Evolutionary conservation across 1,140 invertebrate species (phyloP).

Genomic region (Telenomus remus): DNA sequence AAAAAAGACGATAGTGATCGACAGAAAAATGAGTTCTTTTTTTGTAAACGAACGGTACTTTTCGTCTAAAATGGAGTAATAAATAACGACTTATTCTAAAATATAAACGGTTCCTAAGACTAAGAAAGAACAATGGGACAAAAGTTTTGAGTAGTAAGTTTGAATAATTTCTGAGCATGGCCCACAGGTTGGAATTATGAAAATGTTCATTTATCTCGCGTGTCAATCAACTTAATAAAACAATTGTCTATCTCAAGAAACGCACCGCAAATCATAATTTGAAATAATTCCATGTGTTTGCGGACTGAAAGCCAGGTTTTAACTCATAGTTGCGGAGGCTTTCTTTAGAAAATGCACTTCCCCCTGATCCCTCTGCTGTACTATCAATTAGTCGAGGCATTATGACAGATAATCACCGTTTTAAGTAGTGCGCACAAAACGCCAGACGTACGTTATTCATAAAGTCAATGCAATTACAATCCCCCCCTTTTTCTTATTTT

Average conservation of each 20-base stretch:
- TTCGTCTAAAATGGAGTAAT: too few relatives aligned
- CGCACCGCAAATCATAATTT: conserved; percentile 35
- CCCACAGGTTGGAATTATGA: not conserved
- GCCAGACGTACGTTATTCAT: conserved; percentile 20
- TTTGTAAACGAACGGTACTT: too few relatives aligned
- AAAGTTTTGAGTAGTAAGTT: not conserved
- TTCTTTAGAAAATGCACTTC: conserved; percentile 65
- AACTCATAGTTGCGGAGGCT: conserved; percentile 50
- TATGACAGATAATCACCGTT: conserved; percentile 61
- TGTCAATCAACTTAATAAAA: conserved; percentile 37
- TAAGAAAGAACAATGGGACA: not conserved
- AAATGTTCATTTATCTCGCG: conserved; percentile 19
- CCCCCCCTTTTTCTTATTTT: not conserved
- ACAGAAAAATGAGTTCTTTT: too few relatives aligned
- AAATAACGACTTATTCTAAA: too few relatives aligned
- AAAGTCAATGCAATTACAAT: conserved; percentile 33
- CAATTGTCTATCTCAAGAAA: conserved; percentile 30
- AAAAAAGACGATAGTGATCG: too few relatives aligned
- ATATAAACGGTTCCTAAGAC: too few relatives aligned
- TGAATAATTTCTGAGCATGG: not conserved
- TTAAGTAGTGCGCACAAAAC: conserved; percentile 36
- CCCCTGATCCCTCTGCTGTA: conserved; percentile 35
- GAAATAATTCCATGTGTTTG: conserved; percentile 42
- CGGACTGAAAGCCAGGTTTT: conserved; percentile 41
- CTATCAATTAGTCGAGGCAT: conserved; percentile 64